Base-by-base conservation (phyloP, 2,888 invertebrate species). In the Pterostichus niger region DNA sequence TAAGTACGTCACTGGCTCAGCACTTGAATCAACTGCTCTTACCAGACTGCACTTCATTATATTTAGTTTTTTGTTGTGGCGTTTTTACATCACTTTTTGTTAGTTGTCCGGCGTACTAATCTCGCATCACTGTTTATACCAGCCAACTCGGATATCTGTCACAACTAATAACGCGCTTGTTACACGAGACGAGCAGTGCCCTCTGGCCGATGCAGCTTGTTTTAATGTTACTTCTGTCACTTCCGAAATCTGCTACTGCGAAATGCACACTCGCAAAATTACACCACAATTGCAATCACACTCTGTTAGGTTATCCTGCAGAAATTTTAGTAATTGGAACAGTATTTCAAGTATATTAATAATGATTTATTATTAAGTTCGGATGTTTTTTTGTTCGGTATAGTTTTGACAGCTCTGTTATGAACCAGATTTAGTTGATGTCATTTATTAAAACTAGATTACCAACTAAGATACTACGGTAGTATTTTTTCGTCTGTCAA, bases 21-120 rank as follows among this genome's bases (percentile, higher is more conserved):
- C 52, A 49, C 46, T 79, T 79, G 64, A 78, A 79, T 79, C 79
- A 79, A 64, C 64, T 64, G 78, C 64, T 79, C 79, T 79, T 64
- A 64, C 35, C 79, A 64, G 79, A 52, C 79, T 64, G 79, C 68
- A 64, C 64, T 79, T 79, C 78, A 78, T 78, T 78, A 78, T 78
- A 78, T 78, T 78, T 61, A 44, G 56, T 59, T 56, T 78, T 78
- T 78, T 78, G 56, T 61, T 59, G 44, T 54, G 13, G 52, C 35
- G 77, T 78, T 46, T 78, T 56, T 61, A 54, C 61, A 56, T 35
- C 59, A 44, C 61, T 52, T 49, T 75, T 75, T 49, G 71, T 75
- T 75, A 52, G 52, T 75, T 75, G 52, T 52, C 54, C 33, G 10
- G 11, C 35, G 17, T 33, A 54, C 54, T 75, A 75, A 75, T 75